Conservation (phyloP, 2,888 invertebrate genomes). For the Epinotia brunnichana region DNA sequence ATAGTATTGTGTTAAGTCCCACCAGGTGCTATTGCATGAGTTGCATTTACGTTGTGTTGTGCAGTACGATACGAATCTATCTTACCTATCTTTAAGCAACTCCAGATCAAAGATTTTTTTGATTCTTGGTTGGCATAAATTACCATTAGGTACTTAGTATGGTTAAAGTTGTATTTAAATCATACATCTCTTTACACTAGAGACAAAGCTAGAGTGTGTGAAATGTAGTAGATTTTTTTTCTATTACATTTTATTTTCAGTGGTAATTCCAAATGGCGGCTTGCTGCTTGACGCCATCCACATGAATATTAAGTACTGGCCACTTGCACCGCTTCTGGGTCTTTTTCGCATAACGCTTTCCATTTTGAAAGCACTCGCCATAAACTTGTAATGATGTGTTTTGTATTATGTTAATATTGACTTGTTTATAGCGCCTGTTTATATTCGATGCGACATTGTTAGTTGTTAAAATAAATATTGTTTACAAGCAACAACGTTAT, state of each 20-base stretch:
- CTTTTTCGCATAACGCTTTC: constrained; percentile 64
- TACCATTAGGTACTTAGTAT: too few species aligned
- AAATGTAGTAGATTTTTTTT: not conserved
- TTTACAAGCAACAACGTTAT: constrained; percentile 26
- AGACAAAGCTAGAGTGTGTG: not conserved
- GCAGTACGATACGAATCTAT: too few species aligned
- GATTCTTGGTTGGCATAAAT: too few species aligned
- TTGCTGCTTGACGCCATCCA: constrained; percentile 61
- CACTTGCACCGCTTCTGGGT: constrained; percentile 72
- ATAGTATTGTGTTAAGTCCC: too few species aligned
- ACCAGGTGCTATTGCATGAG: too few species aligned
- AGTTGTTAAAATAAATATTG: constrained; percentile 34
- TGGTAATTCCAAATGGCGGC: constrained; percentile 20
- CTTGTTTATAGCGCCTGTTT: constrained; percentile 49
- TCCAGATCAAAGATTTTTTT: too few species aligned
- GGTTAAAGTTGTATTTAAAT: too few species aligned
- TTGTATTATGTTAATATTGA: constrained; percentile 57
- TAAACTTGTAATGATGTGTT: constrained; percentile 55
- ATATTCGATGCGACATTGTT: constrained; percentile 33
- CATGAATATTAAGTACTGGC: constrained; percentile 69
- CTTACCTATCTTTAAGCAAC: too few species aligned
- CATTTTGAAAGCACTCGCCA: constrained; percentile 54
- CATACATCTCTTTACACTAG: too few species aligned
- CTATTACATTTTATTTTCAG: not conserved
- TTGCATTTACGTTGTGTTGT: too few species aligned